Evolutionary conservation across 2,113 vertebrate species (phyloP).

Genomic region (Motacilla alba): DNA sequence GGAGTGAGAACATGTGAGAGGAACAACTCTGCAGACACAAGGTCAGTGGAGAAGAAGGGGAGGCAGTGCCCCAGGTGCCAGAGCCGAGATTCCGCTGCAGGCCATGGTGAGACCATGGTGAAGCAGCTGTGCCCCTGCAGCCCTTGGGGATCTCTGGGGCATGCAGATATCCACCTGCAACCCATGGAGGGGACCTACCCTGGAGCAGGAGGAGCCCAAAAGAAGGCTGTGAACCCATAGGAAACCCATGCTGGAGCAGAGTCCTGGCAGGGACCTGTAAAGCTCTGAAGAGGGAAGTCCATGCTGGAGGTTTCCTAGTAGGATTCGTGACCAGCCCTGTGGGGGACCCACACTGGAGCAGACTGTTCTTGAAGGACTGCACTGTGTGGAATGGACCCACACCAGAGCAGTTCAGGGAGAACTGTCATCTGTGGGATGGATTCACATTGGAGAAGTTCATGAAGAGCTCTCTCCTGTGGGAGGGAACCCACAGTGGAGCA

Average conservation of each 20-base stretch:
- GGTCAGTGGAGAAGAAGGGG: background rate
- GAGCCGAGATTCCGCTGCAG: background rate
- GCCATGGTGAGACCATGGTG: background rate
- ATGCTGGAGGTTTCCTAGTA: fast-evolving
- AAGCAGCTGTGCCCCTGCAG: background rate
- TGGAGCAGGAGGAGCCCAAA: background rate
- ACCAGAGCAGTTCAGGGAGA: background rate
- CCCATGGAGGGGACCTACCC: background rate
- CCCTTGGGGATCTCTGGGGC: background rate
- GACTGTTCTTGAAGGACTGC: background rate
- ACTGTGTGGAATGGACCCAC: background rate
- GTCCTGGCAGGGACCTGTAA: background rate
- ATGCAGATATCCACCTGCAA: background rate
- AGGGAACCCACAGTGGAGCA: background rate
- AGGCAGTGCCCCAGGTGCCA: background rate
- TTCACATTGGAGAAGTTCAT: background rate
- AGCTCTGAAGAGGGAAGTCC: background rate
- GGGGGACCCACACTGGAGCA: background rate
- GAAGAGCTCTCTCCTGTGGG: background rate
- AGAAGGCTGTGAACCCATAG: background rate
- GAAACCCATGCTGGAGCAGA: background rate
- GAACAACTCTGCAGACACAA: background rate
- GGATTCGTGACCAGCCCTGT: background rate
- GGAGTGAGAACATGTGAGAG: background rate
- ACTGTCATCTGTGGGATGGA: background rate